Evolutionary conservation across 2,113 vertebrate species (phyloP), one percentile per base, ranked within the genome.

Genomic region (Callithrix jacchus): DNA sequence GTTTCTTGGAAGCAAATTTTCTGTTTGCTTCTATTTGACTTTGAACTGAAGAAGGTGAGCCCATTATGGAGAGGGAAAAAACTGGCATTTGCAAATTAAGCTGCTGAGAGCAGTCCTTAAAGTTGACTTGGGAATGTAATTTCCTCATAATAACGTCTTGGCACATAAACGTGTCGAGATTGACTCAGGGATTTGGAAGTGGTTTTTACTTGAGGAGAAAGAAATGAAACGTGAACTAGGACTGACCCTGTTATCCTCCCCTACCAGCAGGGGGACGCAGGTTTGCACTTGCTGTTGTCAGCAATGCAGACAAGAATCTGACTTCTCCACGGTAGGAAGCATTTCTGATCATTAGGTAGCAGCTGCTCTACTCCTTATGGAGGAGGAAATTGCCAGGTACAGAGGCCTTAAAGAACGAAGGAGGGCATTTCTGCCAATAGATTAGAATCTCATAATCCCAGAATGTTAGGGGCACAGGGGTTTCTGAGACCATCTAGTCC

Each of bases 1-100:
- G 76, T 85, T 92, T 91, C 71, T 6, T 90, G 32, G 77, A 87
- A 66, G 86, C 68, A 97, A 73, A 92, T 64, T 52, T 96, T 95
- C 66, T 84, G 52, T 74, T 91, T 74, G 21, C 25, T 87, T 47
- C 70, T 73, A 6, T 97, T 96, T 94, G 74, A 73, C 70, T 79
- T 93, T 66, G 61, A 87, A 49, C 45, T 66, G 80, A 95, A 79
- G 70, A 77, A 58, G n/a, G 37, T 37, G 35, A 79, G 16, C 37
- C 54, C 20, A 32, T 0, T 49, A 74, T 12, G 47, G 66, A 89
- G 66, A 56, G 54, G 18, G 27, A 45, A 76, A 89, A 18, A 52
- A 82, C 56, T 54, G 86, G 56, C 56, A 61, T 92, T 73, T 95
- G 64, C 80, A 89, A 52, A 93, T 52, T 40, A 45, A 96, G 73